Percentiles rank a stretch among this genome's conserved stretches.
Evolutionary conservation across 2,888 invertebrate species (phyloP).

Genomic region (Omphaloscelis lunosa): DNA sequence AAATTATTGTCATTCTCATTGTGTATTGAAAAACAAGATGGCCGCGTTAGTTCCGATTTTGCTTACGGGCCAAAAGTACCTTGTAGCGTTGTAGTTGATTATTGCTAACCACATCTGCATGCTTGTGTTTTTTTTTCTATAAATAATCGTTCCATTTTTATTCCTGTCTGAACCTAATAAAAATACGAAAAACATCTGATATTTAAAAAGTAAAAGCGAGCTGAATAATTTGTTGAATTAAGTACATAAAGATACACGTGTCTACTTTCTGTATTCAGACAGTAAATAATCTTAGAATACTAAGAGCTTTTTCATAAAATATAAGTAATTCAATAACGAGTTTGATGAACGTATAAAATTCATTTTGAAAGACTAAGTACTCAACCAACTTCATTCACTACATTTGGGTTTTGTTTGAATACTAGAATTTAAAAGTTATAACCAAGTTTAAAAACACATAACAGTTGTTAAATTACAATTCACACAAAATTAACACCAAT

Average conservation of each 20-base stretch:
- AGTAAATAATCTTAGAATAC: slow-evolving; percentile 1
- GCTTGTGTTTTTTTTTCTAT: slow-evolving; percentile 16
- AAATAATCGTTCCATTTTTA: slow-evolving; percentile 16
- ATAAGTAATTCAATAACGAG: slow-evolving; percentile 36
- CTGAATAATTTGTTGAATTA: slow-evolving; percentile 4
- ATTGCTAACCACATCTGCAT: slow-evolving; percentile 55
- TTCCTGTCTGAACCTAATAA: slow-evolving; percentile 13
- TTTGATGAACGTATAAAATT: slow-evolving; percentile 21
- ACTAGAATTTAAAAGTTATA: slow-evolving; percentile 5
- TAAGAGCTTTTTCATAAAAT: slow-evolving; percentile 37
- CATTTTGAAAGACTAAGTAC: slow-evolving; percentile 15
- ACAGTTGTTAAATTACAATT: slow-evolving; percentile 38
- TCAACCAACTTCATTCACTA: slow-evolving; percentile 32
- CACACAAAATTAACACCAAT: slow-evolving; percentile 48
- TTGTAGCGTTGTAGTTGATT: slow-evolving; percentile 43
- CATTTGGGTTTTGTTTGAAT: slow-evolving; percentile 14
- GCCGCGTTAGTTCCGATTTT: not conserved
- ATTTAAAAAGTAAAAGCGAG: slow-evolving; percentile 6
- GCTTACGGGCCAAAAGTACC: not conserved
- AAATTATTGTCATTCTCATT: not conserved
- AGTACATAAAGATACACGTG: not conserved
- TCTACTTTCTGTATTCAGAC: slow-evolving; percentile 36
- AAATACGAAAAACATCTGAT: not conserved
- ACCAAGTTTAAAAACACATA: slow-evolving; percentile 15
- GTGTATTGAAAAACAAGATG: not conserved